Conservation (phyloP, 2,888 invertebrate genomes). For the Calameuta pallipes region DNA sequence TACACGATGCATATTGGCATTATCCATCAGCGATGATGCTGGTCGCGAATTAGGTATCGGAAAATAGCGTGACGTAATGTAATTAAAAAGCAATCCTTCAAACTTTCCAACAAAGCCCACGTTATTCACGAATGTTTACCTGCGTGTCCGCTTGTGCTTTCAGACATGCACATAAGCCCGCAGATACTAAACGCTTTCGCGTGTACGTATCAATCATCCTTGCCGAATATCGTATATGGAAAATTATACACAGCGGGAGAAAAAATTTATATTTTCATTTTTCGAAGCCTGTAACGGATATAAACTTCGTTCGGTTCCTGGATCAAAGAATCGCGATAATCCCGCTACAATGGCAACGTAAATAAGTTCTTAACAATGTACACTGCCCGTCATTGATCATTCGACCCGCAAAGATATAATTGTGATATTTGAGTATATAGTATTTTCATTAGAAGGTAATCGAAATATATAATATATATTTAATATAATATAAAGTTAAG, state of each 20-base stretch:
- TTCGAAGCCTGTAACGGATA: neutral
- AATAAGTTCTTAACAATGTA: neutral
- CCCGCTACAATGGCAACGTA: neutral
- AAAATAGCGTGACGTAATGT: conserved; percentile 13
- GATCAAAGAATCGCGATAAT: neutral
- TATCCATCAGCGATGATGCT: conserved; percentile 8
- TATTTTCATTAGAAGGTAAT: too few species aligned
- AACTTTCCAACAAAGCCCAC: conserved; percentile 22
- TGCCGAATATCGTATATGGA: neutral
- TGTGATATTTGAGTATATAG: too few species aligned
- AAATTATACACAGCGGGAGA: neutral
- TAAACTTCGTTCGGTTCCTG: neutral
- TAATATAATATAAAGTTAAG: too few species aligned
- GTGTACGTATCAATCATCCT: conserved; percentile 24
- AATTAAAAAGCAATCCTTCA: conserved; percentile 38
- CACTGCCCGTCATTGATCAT: neutral
- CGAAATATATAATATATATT: too few species aligned
- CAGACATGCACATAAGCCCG: conserved; percentile 1
- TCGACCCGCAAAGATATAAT: too few species aligned
- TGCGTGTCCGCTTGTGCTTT: neutral
- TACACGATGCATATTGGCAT: neutral
- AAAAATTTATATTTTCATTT: neutral
- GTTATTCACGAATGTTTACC: conserved; percentile 6
- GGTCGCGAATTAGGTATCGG: conserved; percentile 5
- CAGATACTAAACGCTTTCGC: conserved; percentile 26